These are phyloP conservation scores for Sarcophaga subvicina DNA, from an alignment of 2,888 invertebrate species.

Conservation along the genomic window DNA sequence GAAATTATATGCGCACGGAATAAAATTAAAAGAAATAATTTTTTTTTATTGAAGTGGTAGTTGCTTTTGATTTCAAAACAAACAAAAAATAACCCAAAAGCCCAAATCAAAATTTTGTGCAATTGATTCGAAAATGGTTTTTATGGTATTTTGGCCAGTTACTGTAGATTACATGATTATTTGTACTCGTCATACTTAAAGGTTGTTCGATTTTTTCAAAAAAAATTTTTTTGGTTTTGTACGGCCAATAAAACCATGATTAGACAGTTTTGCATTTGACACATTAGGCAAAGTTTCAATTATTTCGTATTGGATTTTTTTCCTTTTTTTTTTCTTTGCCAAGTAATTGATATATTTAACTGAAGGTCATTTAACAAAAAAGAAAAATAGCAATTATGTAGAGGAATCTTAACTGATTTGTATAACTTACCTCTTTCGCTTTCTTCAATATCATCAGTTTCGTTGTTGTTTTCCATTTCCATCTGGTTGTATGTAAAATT, in stretches of 20 bases:
- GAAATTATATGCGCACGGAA: conserved; percentile 63
- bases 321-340: background rate
- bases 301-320: background rate
- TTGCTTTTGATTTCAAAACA: conserved; percentile 1
- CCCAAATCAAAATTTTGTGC: background rate
- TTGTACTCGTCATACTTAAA: conserved; percentile 3
- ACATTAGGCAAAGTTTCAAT: conserved; percentile 37
- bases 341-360: conserved; percentile 3
- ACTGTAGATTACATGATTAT: conserved; percentile 40
- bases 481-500: conserved; percentile 72
- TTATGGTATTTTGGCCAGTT: conserved; percentile 45
- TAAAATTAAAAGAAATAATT: conserved; percentile 26
- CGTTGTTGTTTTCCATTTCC: conserved; percentile 57
- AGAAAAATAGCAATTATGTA: background rate
- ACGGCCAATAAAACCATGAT: conserved; percentile 21
- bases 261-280: background rate
- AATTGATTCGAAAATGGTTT: conserved; percentile 24
- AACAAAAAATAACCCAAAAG: background rate
- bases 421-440: conserved; percentile 75
- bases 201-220: conserved; percentile 5
- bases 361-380: conserved; percentile 9
- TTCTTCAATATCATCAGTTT: conserved; percentile 72
- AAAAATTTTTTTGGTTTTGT: background rate
- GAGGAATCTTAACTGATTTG: background rate
- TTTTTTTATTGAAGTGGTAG: conserved; percentile 4